Evolutionary conservation across 2,888 invertebrate species (phyloP), one percentile per base, ranked within the genome.

Genomic region (Priocnemis perturbator): DNA sequence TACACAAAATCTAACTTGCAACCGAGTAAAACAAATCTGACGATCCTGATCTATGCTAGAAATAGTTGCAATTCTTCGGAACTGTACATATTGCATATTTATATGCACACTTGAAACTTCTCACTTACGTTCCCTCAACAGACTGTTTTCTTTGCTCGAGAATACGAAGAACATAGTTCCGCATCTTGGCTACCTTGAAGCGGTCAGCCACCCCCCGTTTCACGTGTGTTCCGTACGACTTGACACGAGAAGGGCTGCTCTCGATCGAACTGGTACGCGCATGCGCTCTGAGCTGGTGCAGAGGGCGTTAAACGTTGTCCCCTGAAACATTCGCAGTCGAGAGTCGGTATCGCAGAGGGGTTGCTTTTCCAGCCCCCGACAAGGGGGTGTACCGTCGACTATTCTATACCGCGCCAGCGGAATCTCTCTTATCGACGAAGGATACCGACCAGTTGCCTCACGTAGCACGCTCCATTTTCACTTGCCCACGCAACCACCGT

Each of bases 261-360:
- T 68, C 83, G 87, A 86, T 84, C 85, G 84, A 86, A 86, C 76
- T 64, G 60, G 64, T 74, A 67, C 75, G 87, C 88, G 87, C 88
- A 87, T 87, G 88, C 88, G 88, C 85, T 77, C 71, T 87, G 26
- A 14, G 75, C 21, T 60, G 53, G 47, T 26, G 48, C 74, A 85
- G 82, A 79, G 75, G 84, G 80, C 84, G 77, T 50, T 64, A 74
- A 37, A 37, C 7, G 62, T n/a, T 17, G 50, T 9, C 37, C 47
- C 44, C 73, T 30, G 9, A 15, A 14, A 9, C 37, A 19, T 60
- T 3, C 4, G 3, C 5, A 37, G 48, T 23, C 1, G 3, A 15
- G 17, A 7, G 81, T 77, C 80, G 83, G 76, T 83, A 83, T 78
- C 26, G 68, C 69, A 80, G 78, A 55, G 45, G 73, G 77, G 71